Evolutionary conservation across 2,113 vertebrate species (phyloP).

Genomic region (Ctenomys sociabilis): DNA sequence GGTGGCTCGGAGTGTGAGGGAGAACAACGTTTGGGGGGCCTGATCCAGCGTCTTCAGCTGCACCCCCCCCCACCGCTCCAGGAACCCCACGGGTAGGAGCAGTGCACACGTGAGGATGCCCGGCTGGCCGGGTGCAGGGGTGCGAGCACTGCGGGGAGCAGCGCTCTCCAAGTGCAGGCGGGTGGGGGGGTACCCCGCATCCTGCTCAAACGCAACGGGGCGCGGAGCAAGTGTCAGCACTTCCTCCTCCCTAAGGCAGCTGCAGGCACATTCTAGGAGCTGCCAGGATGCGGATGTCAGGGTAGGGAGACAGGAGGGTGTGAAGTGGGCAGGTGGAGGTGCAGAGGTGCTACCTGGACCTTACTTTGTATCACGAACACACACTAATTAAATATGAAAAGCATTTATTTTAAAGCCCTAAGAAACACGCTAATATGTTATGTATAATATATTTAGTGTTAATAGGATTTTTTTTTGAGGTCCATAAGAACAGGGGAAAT

Average conservation of each 20-base stretch:
- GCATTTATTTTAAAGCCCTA: neutral
- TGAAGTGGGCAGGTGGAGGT: no score
- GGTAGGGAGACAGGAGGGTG: neutral
- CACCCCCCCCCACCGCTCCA: fast-evolving
- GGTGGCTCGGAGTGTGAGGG: neutral
- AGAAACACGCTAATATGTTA: neutral
- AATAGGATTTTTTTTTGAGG: neutral
- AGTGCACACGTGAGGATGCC: no score
- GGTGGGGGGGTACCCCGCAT: no score
- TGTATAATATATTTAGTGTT: neutral
- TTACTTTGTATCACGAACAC: neutral
- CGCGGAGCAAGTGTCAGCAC: no score
- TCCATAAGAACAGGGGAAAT: neutral
- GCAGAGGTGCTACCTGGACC: no score
- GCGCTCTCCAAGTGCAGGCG: no score
- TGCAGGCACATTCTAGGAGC: no score
- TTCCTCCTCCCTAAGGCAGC: no score
- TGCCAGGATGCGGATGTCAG: no score
- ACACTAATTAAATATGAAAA: neutral
- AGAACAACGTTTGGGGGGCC: neutral
- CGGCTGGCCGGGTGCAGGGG: no score
- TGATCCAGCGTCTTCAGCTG: neutral
- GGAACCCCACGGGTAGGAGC: neutral
- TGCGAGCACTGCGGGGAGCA: no score
- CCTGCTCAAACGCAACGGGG: no score